Evolutionary conservation across 2,113 vertebrate species (phyloP).

Genomic region (Gallinago paraguaiae): DNA sequence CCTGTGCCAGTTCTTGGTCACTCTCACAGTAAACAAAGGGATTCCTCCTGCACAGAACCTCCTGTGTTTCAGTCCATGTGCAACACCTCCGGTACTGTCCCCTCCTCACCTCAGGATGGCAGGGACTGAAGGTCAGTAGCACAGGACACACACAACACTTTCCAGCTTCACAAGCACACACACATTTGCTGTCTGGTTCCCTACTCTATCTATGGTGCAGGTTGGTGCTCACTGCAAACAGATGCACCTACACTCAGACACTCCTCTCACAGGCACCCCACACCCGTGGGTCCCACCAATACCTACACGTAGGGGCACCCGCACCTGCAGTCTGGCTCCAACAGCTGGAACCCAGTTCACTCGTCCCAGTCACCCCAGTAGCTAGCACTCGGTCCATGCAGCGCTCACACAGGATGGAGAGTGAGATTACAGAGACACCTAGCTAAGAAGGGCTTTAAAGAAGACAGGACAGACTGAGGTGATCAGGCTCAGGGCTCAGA

Average conservation of each 20-base stretch:
- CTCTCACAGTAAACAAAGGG: not conserved
- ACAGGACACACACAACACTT: not conserved
- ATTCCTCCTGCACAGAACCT: not conserved
- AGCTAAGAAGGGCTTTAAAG: not conserved
- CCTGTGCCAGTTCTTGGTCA: not conserved
- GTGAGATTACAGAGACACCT: not conserved
- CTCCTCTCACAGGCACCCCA: not conserved
- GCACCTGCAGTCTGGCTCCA: not conserved
- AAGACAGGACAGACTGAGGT: not conserved
- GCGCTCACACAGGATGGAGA: not conserved
- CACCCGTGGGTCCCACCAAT: fast-evolving
- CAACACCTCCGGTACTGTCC: not conserved
- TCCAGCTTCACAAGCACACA: not conserved
- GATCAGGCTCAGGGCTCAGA: not conserved
- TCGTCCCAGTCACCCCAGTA: not conserved
- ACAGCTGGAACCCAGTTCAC: not conserved
- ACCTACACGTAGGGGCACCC: not conserved
- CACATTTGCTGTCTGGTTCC: not conserved
- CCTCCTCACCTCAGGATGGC: not conserved
- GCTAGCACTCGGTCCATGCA: not conserved
- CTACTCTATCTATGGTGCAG: not conserved
- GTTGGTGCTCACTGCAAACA: not conserved
- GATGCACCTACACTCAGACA: not conserved
- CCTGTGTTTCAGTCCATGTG: not conserved
- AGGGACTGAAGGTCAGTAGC: not conserved